Base-by-base conservation (phyloP, 2,797 vertebrate genomes). In the Pangasius sanitwongsei region DNA sequence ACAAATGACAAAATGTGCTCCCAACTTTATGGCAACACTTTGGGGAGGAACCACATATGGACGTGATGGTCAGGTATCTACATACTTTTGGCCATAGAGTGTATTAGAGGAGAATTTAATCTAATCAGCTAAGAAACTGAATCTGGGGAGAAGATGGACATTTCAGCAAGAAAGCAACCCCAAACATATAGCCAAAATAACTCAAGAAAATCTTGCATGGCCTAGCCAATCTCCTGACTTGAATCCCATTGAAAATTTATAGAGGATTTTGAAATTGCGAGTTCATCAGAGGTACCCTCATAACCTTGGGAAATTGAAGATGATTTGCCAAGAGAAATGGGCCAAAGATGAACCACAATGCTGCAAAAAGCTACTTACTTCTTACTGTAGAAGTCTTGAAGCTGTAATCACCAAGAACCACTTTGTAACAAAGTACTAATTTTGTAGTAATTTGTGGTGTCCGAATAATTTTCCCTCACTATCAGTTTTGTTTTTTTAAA, bases 241-340 rank as follows among this genome's bases (percentile, higher is more conserved):
- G 41, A 18, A 65, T 65, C 25, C 1, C 16, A 8, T 5, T 50
- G 55, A 61, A 82, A 67, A 84, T 84, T 69, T 50, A 69, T 31
- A 18, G 63, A 1, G 63, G n/a, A 69, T 69, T 84, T 53, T 50
- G 63, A 31, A 84, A 84, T 31, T 31, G 61, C 16, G 20, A 53
- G 82, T 67, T 67, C 82, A 67, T 67, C 61, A 31, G 0, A 16
- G 18, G 44, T 63, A 84, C 61, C 83, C 41, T 84, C 41, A 11
- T 48, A 67, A 84, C 28, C 41, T n/a, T 50, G 28, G 37, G 28
- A 84, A 84, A 84, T 84, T 67, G 25, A 20, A 67, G 41, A 84
- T 50, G 63, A 84, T 34, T 31, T 84, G 83, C 83, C 83, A 84
- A 67, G 7, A 83, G 28, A 16, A 65, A 65, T 0, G 82, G 2